A percentile compares a stretch with the other conserved stretches of the same genome.
Evolutionary conservation across 2,797 vertebrate genomes (phyloP).

Genomic region (Propithecus perrieri): DNA sequence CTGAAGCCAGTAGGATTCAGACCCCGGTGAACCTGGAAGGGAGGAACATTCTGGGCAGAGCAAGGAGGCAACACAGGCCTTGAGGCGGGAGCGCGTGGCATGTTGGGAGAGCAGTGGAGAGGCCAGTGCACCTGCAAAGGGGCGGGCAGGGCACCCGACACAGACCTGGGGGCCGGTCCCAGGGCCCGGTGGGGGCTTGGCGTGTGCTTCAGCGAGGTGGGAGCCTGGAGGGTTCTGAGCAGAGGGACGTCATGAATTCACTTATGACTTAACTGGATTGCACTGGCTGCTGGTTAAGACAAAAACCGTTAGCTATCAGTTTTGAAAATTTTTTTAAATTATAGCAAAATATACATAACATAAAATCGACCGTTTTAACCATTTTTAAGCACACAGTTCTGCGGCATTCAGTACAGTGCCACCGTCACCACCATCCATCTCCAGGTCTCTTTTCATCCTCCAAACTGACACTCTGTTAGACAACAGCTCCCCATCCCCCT

Average conservation of each 20-base stretch:
- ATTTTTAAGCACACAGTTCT: not conserved
- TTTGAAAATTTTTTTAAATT: not conserved
- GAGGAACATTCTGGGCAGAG: not conserved
- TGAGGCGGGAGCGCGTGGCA: rapidly evolving
- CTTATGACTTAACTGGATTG: not conserved
- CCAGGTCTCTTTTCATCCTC: not conserved
- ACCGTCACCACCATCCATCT: not conserved
- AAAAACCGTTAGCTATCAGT: not conserved
- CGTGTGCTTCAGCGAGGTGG: not conserved
- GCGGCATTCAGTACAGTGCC: too few species aligned
- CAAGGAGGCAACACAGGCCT: not conserved
- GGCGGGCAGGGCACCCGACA: not conserved
- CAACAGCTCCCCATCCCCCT: not conserved
- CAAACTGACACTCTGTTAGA: not conserved
- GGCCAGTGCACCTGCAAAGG: not conserved
- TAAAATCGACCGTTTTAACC: not conserved
- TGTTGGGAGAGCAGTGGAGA: not conserved
- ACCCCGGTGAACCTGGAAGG: not conserved
- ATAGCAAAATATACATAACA: not conserved
- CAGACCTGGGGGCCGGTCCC: not conserved
- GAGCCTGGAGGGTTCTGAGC: too few species aligned
- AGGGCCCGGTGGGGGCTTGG: not conserved
- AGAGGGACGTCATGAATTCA: not conserved
- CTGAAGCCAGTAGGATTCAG: not conserved
- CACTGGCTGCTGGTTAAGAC: not conserved